These are phyloP conservation scores for Pithys albifrons DNA, from an alignment of 2,113 vertebrate genomes.

Conservation along the genomic window DNA sequence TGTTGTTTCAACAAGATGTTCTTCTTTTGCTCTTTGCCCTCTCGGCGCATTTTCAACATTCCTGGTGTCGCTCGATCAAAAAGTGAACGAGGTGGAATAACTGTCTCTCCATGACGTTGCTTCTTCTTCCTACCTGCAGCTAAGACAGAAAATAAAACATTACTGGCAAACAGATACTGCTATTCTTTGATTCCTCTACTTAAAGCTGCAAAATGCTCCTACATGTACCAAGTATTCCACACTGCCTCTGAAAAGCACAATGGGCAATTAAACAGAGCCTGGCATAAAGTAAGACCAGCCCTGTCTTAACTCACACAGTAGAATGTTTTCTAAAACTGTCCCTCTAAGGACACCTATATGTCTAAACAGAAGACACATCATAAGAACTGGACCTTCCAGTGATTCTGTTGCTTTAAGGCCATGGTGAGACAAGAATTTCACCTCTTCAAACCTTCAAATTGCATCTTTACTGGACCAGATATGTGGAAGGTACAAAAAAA, in stretches of 20 bases:
- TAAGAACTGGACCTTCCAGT: background rate
- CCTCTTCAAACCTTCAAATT: background rate
- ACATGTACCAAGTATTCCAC: background rate
- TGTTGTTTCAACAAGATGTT: slow-evolving; percentile 91
- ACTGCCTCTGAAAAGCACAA: background rate
- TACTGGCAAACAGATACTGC: background rate
- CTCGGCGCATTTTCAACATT: slow-evolving; percentile 88
- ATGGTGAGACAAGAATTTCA: background rate
- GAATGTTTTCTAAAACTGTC: background rate
- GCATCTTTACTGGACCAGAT: background rate
- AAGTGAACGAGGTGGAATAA: slow-evolving; percentile 90
- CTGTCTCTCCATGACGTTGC: slow-evolving; percentile 88
- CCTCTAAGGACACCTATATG: background rate
- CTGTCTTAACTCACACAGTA: background rate
- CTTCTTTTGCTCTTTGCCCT: slow-evolving; percentile 92
- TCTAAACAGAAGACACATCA: background rate
- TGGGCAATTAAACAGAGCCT: background rate
- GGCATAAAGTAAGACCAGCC: background rate
- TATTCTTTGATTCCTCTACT: background rate
- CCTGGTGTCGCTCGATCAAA: slow-evolving; percentile 87
- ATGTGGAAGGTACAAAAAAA: background rate
- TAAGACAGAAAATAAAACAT: background rate
- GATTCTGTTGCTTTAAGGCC: background rate
- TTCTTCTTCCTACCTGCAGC: slow-evolving; percentile 91
- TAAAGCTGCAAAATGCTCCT: background rate